Evolutionary conservation across 2,797 vertebrate genomes (phyloP).

Genomic region (Xiphophorus birchmanni): DNA sequence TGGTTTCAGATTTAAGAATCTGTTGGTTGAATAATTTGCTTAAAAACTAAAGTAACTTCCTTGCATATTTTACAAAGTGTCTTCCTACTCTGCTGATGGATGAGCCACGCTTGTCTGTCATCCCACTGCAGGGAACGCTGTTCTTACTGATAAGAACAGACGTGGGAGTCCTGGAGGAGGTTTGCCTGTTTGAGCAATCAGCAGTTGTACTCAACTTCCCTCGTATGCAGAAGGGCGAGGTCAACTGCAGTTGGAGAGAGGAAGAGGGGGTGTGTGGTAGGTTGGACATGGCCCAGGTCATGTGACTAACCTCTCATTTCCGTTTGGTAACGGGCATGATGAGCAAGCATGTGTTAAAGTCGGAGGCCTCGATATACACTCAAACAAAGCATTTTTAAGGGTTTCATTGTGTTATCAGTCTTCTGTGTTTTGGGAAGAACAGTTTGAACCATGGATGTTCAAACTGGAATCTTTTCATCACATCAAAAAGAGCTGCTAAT

Average conservation of each 20-base stretch:
- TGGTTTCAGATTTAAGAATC: not conserved
- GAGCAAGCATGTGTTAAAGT: not conserved
- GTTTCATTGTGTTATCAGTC: not conserved
- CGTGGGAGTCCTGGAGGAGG: not conserved
- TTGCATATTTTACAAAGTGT: not conserved
- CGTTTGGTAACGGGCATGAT: not conserved
- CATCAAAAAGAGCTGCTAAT: not conserved
- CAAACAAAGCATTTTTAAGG: not conserved
- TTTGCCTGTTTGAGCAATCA: not conserved
- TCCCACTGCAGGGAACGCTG: not conserved
- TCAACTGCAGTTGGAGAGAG: not conserved
- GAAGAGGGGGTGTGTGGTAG: not conserved
- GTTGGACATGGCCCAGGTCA: not conserved
- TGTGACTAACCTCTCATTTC: constrained; percentile 7
- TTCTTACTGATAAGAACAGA: not conserved
- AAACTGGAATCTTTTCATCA: not conserved
- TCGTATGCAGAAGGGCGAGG: not conserved
- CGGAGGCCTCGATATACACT: not conserved
- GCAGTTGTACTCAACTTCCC: constrained; percentile 6
- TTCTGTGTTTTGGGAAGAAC: not conserved
- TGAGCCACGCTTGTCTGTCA: not conserved
- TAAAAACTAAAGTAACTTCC: not conserved
- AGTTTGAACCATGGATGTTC: not conserved
- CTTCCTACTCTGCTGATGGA: not conserved
- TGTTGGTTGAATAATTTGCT: not conserved